phyloP scores from a whole-genome alignment of 2,797 vertebrate species.

The Notolabrus celidotus region DNA sequence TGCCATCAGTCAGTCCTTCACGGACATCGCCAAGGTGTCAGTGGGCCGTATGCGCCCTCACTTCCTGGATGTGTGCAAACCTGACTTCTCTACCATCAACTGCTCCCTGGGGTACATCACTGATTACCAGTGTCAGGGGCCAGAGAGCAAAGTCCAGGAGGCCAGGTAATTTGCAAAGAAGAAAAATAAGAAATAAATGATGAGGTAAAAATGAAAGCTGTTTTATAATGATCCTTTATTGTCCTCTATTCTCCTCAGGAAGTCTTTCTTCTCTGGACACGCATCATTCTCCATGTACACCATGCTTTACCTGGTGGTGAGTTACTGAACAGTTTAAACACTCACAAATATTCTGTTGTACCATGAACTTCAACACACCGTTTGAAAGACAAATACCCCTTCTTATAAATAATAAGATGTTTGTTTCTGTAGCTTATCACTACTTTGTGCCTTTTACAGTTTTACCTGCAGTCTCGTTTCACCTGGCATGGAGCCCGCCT shows the following conservation, averaged over 20 bases:
- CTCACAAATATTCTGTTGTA: background rate
- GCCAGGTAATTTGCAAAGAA: conserved; percentile 86
- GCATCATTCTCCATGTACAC: conserved; percentile 98
- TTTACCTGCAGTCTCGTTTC: conserved; percentile 98
- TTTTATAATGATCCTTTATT: conserved; percentile 6
- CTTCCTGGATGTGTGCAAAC: conserved; percentile 93
- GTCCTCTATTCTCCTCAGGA: conserved; percentile 85
- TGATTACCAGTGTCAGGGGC: conserved; percentile 91
- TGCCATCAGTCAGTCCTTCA: conserved; percentile 97
- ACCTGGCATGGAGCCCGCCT: conserved; percentile 97
- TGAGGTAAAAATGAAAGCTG: background rate
- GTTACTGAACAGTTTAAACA: conserved; percentile 67
- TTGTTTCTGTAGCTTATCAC: background rate
- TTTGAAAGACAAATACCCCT: background rate
- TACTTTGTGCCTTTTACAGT: conserved; percentile 76
- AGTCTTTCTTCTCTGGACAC: conserved; percentile 98
- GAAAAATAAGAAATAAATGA: background rate
- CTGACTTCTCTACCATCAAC: conserved; percentile 91
- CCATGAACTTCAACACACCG: background rate
- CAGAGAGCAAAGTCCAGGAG: conserved; percentile 91
- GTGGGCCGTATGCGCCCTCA: conserved; percentile 96
- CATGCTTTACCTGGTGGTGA: conserved; percentile 98
- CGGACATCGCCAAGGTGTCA: conserved; percentile 97
- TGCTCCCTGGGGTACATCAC: conserved; percentile 94
- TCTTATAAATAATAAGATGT: background rate